Conservation (phyloP, 2,113 vertebrate species). For the Myrmophylax atrothorax region DNA sequence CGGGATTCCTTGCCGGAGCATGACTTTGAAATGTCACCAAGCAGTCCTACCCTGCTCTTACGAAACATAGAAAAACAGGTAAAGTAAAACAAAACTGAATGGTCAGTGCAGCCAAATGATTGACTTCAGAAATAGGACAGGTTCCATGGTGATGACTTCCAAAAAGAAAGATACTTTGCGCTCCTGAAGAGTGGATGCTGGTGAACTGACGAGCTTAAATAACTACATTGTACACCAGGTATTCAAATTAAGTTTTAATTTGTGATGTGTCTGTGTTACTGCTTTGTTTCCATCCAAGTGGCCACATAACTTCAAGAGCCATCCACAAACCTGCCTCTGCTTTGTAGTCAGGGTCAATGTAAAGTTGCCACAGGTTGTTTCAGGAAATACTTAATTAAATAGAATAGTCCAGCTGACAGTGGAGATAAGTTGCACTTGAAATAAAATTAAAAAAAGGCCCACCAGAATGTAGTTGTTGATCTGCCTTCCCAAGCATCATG, state of each 20-base stretch:
- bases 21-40: slow-evolving; percentile 86
- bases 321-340: not conserved
- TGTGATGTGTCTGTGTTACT: not conserved
- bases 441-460: not conserved
- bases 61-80: slow-evolving; percentile 96
- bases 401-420: not conserved
- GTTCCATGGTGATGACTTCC: slow-evolving; percentile 5
- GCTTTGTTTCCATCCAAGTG: not conserved
- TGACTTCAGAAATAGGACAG: not conserved
- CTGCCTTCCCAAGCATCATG: not conserved
- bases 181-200: not conserved
- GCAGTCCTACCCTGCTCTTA: slow-evolving; percentile 90
- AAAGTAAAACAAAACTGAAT: slow-evolving; percentile 63
- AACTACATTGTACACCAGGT: not conserved
- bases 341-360: not conserved
- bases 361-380: not conserved
- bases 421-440: not conserved
- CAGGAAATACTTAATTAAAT: not conserved
- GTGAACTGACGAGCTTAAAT: not conserved
- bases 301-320: not conserved
- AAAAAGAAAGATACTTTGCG: not conserved
- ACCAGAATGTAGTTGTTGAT: not conserved
- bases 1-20: slow-evolving; percentile 78
- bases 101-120: not conserved
- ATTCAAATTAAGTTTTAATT: slow-evolving; percentile 38